Conservation (phyloP, 2,113 vertebrate genomes). For the Zootoca vivipara region DNA sequence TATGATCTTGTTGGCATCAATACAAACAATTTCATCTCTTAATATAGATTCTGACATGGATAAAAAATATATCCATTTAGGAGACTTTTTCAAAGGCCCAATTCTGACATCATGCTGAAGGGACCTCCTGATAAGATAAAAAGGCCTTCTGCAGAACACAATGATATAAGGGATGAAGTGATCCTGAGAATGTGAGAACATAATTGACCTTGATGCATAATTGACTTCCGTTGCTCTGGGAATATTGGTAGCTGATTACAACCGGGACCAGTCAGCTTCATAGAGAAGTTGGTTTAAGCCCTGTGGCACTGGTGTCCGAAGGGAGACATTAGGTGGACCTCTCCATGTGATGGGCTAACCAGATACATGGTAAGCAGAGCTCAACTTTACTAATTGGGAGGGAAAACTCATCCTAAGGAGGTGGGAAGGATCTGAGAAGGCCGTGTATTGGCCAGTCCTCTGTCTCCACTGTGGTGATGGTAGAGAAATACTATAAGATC, state of each 20-base stretch:
- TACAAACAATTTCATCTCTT: too few species aligned
- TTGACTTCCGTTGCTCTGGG: background rate
- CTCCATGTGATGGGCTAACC: background rate
- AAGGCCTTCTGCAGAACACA: too few species aligned
- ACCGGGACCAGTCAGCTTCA: background rate
- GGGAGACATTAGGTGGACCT: background rate
- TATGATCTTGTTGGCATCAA: too few species aligned
- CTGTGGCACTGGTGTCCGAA: background rate
- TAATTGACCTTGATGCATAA: background rate
- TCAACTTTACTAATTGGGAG: background rate
- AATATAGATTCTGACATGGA: too few species aligned
- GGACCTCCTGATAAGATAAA: too few species aligned
- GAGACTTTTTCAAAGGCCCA: too few species aligned
- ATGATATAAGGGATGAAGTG: too few species aligned
- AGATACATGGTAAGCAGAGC: background rate
- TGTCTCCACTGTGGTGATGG: background rate
- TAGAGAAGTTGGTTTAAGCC: background rate
- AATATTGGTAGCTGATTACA: background rate
- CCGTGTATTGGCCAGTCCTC: background rate
- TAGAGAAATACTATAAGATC: background rate
- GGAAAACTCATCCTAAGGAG: background rate
- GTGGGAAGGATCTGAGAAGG: background rate
- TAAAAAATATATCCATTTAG: too few species aligned
- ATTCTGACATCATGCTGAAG: too few species aligned
- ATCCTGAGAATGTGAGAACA: background rate